Evolutionary conservation across 2,888 invertebrate genomes (phyloP), one percentile per base, ranked within the genome.

Genomic region (Cosmorhoe ocellata): DNA sequence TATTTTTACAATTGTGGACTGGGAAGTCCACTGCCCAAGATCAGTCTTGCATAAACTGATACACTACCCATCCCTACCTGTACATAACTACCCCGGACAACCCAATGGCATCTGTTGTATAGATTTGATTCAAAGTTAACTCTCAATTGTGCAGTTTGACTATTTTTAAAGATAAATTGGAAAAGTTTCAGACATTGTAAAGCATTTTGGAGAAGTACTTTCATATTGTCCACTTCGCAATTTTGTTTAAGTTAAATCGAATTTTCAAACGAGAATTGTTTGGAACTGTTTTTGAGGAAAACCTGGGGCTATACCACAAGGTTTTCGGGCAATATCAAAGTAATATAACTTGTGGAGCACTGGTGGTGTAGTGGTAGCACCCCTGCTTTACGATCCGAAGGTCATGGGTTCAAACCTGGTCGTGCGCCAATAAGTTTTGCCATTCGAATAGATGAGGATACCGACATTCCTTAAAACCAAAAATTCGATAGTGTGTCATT

Each of bases 161-260:
- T 26, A 33, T 33, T 39, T 33, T 39, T 28, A 46, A 28, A 34
- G 10, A 22, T 28, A 36, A 47, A 47, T 36, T 36, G 47, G 28
- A 41, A 40, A 47, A 47, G 34, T 47, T 47, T 30, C 3, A 9
- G 14, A 8, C 2, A 41, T 36, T 37, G n/a, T 8, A 5, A n/a
- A 30, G 10, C 39, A 22, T 47, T 46, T 46, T 27, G 11, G 1
- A 39, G 26, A 26, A 26, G 12, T 27, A 18, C 9, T 30, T 43
- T 32, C 13, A 6, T 32, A 13, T 12, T 8, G 45, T 38, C 38
- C 38, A 45, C 38, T 38, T 45, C 13, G 5, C 26, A 45, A 45
- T 11, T 45, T 9, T 14, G 24, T 36, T 36, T 14, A 44, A 44
- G 43, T 44, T 45, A 4, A 24, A 45, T 31, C 30, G 38, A 45